Evolutionary conservation across 2,888 invertebrate genomes (phyloP).

Genomic region (Pandemis cinnamomeana): DNA sequence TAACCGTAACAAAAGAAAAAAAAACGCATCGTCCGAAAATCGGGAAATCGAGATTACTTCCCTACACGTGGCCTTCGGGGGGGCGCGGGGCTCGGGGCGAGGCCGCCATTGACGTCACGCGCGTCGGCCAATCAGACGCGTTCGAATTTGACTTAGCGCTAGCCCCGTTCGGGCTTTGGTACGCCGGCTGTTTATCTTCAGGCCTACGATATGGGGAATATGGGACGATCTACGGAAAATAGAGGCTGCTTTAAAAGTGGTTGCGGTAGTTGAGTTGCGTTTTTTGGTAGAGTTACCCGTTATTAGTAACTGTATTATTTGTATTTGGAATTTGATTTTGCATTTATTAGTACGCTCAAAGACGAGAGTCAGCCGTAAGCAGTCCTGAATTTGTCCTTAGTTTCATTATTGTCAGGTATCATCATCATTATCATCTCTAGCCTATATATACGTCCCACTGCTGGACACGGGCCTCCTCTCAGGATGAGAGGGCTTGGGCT

Average conservation of each 20-base stretch:
- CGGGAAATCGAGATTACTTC: conserved; percentile 78
- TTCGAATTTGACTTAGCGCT: conserved; percentile 66
- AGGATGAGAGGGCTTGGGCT: too few species aligned
- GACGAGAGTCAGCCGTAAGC: too few species aligned
- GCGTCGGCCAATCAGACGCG: conserved; percentile 71
- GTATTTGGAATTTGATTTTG: background rate
- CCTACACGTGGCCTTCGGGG: conserved; percentile 75
- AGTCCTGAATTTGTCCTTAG: too few species aligned
- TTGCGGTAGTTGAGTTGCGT: background rate
- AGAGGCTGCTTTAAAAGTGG: background rate
- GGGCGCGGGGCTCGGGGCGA: conserved; percentile 61
- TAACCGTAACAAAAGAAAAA: conserved; percentile 38
- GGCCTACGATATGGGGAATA: conserved; percentile 6
- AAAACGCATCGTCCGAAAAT: conserved; percentile 52
- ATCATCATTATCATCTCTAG: too few species aligned
- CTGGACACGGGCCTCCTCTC: too few species aligned
- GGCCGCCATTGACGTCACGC: conserved; percentile 83
- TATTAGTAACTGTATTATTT: too few species aligned
- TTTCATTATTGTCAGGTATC: too few species aligned
- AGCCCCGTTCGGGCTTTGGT: conserved; percentile 1
- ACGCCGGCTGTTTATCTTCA: conserved; percentile 21
- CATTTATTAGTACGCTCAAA: too few species aligned
- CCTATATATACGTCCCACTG: too few species aligned
- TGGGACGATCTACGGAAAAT: conserved; percentile 5
- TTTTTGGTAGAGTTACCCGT: background rate